Evolutionary conservation across 2,888 invertebrate genomes (phyloP), one percentile per base, ranked within the genome.

Genomic region (Carpatolechia fugitivella): DNA sequence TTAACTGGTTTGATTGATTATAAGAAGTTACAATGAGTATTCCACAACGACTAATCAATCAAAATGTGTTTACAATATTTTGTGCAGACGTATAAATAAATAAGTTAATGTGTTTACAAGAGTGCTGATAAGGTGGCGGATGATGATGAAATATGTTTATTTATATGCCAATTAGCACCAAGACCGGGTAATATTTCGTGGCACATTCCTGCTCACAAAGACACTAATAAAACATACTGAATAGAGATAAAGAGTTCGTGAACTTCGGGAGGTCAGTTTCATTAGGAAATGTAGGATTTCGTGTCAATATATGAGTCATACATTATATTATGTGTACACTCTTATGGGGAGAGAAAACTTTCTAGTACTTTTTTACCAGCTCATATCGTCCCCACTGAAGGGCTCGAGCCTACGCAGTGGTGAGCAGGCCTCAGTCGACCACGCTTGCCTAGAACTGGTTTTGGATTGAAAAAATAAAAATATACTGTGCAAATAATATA

Each of bases 181-280:
- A n/a, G n/a, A 40, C 36, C 40, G 49, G 49, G 44, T 20, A 44
- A 29, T 44, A 44, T n/a, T 24, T 24, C n/a, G 16, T 33, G 48
- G 48, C 35, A 50, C 57, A 52, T 52, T 57, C 61, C 58, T 5
- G 3, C 11, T 20, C 8, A n/a, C 44, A 24, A 24, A 20, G 40
- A 40, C 24, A 24, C 24, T 4, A 16, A 40, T 40, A 40, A 40
- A 40, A 40, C 16, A 10, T 14, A 40, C 40, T 6, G 40, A 40
- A 55, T 56, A 57, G 48, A 62, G 66, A 66, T 67, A 64, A 59
- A 56, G 61, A 61, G 66, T 63, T 61, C 60, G 53, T 64, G 63
- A 65, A 65, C 64, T 50, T 57, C 52, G 4, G 11, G 6, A 18
- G 33, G 33, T 24, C 30, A 18, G 30, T 29, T 47, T 40, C 18